phyloP scores from a whole-genome alignment of 2,797 vertebrate species.

The Myotis findleyi region DNA sequence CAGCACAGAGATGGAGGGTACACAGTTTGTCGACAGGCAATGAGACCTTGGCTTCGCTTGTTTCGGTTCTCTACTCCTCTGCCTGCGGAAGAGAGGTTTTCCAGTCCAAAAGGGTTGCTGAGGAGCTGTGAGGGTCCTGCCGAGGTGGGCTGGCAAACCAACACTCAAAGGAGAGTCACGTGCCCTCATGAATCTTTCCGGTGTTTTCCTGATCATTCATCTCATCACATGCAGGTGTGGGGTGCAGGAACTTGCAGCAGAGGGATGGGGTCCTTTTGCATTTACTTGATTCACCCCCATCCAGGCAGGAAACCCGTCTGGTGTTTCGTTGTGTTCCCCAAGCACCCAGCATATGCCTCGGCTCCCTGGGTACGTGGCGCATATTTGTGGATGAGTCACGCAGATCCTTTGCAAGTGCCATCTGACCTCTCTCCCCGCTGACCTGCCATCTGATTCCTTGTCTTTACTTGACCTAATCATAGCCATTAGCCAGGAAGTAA shows the following conservation, averaged over 20 bases:
- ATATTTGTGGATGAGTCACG: rapidly evolving
- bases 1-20: neutral
- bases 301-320: neutral
- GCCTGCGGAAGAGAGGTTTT: neutral
- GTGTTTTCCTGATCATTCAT: neutral
- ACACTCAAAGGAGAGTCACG: neutral
- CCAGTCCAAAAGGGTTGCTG: neutral
- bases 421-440: neutral
- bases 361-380: neutral
- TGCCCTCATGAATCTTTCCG: neutral
- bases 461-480: neutral
- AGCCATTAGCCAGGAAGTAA: neutral
- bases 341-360: neutral
- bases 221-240: neutral
- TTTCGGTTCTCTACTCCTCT: neutral
- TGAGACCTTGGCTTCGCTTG: neutral
- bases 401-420: neutral
- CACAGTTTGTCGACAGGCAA: neutral
- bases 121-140: neutral
- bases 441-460: neutral
- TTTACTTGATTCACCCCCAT: neutral
- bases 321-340: neutral
- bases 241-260: neutral
- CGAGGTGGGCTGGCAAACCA: neutral
- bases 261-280: neutral